Evolutionary conservation across 2,797 vertebrate species (phyloP).

Genomic region (Odontamblyopus rebecca): DNA sequence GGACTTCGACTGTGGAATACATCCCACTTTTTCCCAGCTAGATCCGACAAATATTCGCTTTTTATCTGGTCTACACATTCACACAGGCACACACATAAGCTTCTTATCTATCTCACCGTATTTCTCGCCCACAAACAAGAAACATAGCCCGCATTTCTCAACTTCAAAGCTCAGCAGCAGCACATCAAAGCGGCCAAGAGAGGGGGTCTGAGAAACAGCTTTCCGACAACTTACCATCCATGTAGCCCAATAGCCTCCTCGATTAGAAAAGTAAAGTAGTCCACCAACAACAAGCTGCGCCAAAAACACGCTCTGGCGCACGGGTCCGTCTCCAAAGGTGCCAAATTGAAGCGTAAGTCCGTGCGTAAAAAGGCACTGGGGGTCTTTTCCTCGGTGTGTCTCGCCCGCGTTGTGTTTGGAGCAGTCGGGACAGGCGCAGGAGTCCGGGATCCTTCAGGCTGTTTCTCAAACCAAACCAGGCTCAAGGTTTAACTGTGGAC

Average conservation of each 20-base stretch:
- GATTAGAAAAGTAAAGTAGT: constrained; percentile 54
- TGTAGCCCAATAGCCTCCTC: constrained; percentile 55
- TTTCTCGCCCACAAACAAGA: constrained; percentile 76
- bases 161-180: constrained; percentile 79
- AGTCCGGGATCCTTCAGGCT: constrained; percentile 83
- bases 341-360: background rate
- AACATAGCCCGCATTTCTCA: constrained; percentile 72
- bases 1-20: constrained; percentile 59
- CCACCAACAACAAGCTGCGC: constrained; percentile 43
- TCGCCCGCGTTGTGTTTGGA: constrained; percentile 73
- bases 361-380: constrained; percentile 18
- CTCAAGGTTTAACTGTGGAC: constrained; percentile 86
- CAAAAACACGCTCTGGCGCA: constrained; percentile 17
- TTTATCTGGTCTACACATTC: constrained; percentile 53
- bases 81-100: constrained; percentile 52
- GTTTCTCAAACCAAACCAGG: constrained; percentile 81
- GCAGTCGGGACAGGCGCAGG: constrained; percentile 70
- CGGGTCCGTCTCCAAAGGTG: constrained; percentile 38
- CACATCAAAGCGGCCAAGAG: constrained; percentile 82
- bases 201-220: constrained; percentile 72
- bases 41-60: constrained; percentile 59
- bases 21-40: constrained; percentile 65
- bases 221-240: constrained; percentile 81
- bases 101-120: constrained; percentile 71
- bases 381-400: constrained; percentile 37